Conservation (phyloP, 2,113 vertebrate genomes). For the Taurulus bubalis region DNA sequence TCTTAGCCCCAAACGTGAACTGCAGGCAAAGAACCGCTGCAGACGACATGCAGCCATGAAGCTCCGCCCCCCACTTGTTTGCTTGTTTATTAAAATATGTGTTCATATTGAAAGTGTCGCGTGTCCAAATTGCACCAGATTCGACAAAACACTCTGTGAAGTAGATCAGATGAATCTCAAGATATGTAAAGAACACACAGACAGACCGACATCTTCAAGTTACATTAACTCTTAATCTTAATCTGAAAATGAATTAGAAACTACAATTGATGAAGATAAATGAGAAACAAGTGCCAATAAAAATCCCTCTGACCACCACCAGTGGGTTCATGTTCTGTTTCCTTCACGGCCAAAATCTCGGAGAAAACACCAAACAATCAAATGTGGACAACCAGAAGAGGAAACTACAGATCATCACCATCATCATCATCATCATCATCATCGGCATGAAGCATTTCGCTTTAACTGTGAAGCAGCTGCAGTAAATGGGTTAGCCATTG, state of each 20-base stretch:
- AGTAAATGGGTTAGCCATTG: background rate
- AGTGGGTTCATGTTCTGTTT: background rate
- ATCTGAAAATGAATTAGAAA: background rate
- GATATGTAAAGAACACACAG: no score
- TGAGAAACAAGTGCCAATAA: no score
- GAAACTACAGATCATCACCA: background rate
- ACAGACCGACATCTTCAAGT: background rate
- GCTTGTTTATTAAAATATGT: no score
- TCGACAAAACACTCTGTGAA: no score
- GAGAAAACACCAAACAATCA: background rate
- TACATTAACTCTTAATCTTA: background rate
- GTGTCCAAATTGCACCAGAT: no score
- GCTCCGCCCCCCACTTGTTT: no score
- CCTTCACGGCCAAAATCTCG: background rate
- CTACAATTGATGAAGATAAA: background rate
- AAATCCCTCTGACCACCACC: background rate
- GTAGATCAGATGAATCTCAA: no score
- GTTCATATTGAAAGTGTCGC: no score
- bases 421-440: no score
- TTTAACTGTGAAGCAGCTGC: conserved; percentile 6
- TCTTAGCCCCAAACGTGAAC: no score
- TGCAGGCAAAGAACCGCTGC: no score
- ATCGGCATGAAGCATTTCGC: background rate
- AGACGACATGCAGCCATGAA: no score
- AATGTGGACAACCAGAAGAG: background rate